These are phyloP conservation scores for Agrochola litura DNA, from an alignment of 2,888 invertebrate genomes.

Conservation along the genomic window DNA sequence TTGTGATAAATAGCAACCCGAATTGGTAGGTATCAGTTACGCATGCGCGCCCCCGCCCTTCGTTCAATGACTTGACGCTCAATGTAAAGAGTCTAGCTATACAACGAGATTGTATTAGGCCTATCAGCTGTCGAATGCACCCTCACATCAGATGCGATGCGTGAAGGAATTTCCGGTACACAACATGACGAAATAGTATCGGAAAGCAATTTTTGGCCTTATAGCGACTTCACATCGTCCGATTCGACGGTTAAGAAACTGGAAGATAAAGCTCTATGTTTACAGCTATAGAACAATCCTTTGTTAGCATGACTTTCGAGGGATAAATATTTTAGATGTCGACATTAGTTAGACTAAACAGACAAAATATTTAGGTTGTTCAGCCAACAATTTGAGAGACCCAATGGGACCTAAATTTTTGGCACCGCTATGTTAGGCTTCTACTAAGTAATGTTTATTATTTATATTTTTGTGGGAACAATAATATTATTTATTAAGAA, in stretches of 20 bases:
- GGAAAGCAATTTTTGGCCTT: conserved; percentile 34
- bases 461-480: conserved; percentile 12
- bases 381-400: not conserved
- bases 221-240: not conserved
- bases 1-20: conserved; percentile 69
- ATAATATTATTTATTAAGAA: conserved; percentile 27
- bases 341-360: not conserved
- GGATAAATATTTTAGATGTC: not conserved
- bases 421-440: not conserved
- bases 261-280: conserved; percentile 1
- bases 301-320: conserved; percentile 8
- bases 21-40: conserved; percentile 66
- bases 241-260: conserved; percentile 1
- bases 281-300: conserved; percentile 17
- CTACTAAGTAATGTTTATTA: conserved; percentile 32
- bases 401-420: conserved; percentile 3
- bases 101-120: conserved; percentile 65
- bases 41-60: conserved; percentile 86
- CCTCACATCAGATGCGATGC: conserved; percentile 46
- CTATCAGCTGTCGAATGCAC: conserved; percentile 66
- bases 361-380: not conserved
- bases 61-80: conserved; percentile 85
- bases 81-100: conserved; percentile 65
- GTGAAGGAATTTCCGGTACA: conserved; percentile 49
- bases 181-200: conserved; percentile 25